Evolutionary conservation across 2,888 invertebrate species (phyloP), one percentile per base, ranked within the genome.

Genomic region (Gasteruption jaculator): DNA sequence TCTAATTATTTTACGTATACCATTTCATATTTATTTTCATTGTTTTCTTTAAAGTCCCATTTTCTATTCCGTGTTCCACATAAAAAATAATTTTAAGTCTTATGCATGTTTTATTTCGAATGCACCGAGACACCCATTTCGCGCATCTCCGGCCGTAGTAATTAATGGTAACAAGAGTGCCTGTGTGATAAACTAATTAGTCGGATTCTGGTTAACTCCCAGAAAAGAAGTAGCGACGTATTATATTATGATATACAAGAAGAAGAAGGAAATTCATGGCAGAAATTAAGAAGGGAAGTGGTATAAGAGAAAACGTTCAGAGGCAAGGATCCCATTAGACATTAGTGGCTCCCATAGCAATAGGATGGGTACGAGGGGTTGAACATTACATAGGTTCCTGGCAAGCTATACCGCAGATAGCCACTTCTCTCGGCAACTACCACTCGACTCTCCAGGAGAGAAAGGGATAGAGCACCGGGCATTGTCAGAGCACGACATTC

Each of bases 401-500:
- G 47, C 50, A 48, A 54, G 48, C 49, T 48, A 44, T 36, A 45
- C n/a, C n/a, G 39, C 52, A 47, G 49, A 53, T 50, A 53, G 50
- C 53, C 52, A 57, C 56, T 55, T 58, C 52, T 56, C 52, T 55
- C 51, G 36, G 46, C 47, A 49, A 45, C 49, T 45, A 50, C 50
- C 52, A 43, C 48, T 51, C 53, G 51, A 50, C 43, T 47, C 41
- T 41, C 38, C 10, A n/a, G 20, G 30, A 36, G 42, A n/a, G 26
- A 46, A 33, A 41, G 43, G 36, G 50, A 53, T 52, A 56, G 54
- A 52, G 49, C 48, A 52, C 51, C 49, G 58, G 53, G 54, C 57
- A 59, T 60, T 60, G 60, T 60, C 58, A 50, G 50, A 58, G 39
- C 52, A 52, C 58, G 55, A 56, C 54, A 57, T 60, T 58, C 58